These are phyloP conservation scores for Clavelina lepadiformis DNA, from an alignment of 23 tunicate species.

Conservation along the genomic window DNA sequence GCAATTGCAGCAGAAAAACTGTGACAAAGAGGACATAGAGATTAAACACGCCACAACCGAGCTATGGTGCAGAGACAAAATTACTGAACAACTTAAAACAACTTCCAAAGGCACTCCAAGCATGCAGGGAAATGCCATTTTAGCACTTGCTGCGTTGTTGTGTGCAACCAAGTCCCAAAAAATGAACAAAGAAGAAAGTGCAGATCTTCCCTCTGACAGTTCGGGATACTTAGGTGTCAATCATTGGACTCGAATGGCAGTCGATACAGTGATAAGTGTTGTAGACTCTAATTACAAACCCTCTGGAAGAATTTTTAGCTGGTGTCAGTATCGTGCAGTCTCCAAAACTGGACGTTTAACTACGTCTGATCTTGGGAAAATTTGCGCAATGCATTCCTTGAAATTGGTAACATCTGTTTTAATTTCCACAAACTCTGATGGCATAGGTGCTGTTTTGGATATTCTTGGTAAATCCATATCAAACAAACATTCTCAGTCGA, in stretches of 20 bases:
- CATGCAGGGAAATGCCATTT: conserved; percentile 71
- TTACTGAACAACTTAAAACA: conserved; percentile 37
- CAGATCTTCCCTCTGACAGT: neutral
- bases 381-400: conserved; percentile 59
- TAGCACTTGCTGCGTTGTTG: conserved; percentile 61
- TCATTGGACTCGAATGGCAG: conserved; percentile 62
- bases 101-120: conserved; percentile 64
- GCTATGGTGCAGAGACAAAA: conserved; percentile 72
- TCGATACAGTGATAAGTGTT: conserved; percentile 51
- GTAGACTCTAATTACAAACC: conserved; percentile 35
- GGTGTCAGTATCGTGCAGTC: conserved; percentile 78
- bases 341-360: conserved; percentile 53
- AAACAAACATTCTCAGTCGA: neutral
- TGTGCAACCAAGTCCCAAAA: conserved; percentile 6
- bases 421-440: conserved; percentile 11
- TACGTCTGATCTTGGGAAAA: conserved; percentile 59
- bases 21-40: conserved; percentile 31
- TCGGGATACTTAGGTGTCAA: conserved; percentile 41
- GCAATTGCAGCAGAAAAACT: conserved; percentile 47
- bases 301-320: conserved; percentile 54
- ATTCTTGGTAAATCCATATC: neutral
- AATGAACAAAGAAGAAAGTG: neutral
- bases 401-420: conserved; percentile 7
- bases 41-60: conserved; percentile 27
- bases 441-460: conserved; percentile 8